These are phyloP conservation scores for Orthochromis indermauri DNA, from an alignment of 2,113 vertebrate genomes.

Conservation along the genomic window DNA sequence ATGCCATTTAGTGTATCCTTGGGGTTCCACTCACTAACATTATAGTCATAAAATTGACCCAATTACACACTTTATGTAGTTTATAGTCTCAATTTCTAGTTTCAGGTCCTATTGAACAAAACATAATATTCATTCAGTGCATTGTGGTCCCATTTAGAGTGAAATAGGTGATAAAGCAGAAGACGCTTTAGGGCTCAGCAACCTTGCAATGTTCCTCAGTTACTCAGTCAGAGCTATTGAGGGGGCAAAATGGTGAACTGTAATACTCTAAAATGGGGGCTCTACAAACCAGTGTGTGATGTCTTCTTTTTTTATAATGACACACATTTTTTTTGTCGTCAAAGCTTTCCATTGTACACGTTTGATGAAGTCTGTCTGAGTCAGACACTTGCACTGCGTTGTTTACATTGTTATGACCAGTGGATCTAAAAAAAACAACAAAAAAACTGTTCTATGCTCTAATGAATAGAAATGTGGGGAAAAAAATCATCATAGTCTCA, in stretches of 20 bases:
- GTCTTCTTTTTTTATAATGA: neutral
- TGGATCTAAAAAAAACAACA: neutral
- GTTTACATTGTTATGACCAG: neutral
- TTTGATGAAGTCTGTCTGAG: neutral
- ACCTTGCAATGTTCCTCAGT: neutral
- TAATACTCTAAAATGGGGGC: neutral
- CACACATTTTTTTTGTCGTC: neutral
- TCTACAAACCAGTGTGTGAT: neutral
- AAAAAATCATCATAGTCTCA: neutral
- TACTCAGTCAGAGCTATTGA: neutral
- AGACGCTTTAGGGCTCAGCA: neutral
- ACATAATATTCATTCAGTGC: neutral
- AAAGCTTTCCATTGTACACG: neutral
- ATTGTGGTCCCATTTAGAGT: neutral
- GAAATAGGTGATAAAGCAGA: neutral
- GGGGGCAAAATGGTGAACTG: neutral
- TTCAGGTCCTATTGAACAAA: neutral
- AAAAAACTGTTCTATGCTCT: neutral
- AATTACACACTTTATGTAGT: neutral
- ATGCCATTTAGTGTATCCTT: neutral
- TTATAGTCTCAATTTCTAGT: neutral
- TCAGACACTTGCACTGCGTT: neutral
- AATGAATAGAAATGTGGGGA: neutral
- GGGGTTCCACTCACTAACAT: neutral
- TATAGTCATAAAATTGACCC: neutral